These are phyloP conservation scores for Calliscelio sp. DNA, from an alignment of 2,888 invertebrate species.

Conservation along the genomic window DNA sequence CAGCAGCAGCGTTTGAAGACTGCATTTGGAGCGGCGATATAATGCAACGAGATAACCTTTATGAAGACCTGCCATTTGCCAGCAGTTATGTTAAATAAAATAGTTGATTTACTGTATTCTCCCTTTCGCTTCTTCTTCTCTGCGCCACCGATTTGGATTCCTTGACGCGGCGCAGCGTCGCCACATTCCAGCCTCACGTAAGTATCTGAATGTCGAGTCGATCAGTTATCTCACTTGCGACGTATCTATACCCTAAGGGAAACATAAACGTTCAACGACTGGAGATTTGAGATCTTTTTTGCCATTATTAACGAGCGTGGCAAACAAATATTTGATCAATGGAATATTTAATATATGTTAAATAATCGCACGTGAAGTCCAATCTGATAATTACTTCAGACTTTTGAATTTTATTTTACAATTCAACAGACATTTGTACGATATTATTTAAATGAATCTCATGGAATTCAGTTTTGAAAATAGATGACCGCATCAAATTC, in stretches of 20 bases:
- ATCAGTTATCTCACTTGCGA: constrained; percentile 72
- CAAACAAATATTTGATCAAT: constrained; percentile 67
- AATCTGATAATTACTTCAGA: constrained; percentile 40
- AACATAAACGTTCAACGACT: constrained; percentile 58
- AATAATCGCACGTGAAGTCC: constrained; percentile 48
- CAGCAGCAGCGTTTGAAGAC: constrained; percentile 81
- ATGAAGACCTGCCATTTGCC: constrained; percentile 83
- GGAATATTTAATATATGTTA: constrained; percentile 64
- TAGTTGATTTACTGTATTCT: constrained; percentile 82
- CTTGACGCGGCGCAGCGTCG: constrained; percentile 71
- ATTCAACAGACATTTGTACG: constrained; percentile 30
- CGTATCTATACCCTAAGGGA: constrained; percentile 64
- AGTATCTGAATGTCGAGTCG: constrained; percentile 74
- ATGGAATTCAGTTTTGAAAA: constrained; percentile 35
- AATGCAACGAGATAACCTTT: constrained; percentile 83
- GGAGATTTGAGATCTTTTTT: constrained; percentile 61
- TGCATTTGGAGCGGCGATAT: constrained; percentile 83
- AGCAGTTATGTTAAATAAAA: constrained; percentile 83
- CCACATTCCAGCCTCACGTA: constrained; percentile 72
- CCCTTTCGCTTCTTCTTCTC: constrained; percentile 71
- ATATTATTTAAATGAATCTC: constrained; percentile 49
- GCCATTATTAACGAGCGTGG: constrained; percentile 52
- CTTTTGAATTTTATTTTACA: constrained; percentile 29
- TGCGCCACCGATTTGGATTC: constrained; percentile 72
- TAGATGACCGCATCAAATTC: constrained; percentile 24